Conservation (phyloP, 2,888 invertebrate genomes). For the Callinectes sapidus region DNA sequence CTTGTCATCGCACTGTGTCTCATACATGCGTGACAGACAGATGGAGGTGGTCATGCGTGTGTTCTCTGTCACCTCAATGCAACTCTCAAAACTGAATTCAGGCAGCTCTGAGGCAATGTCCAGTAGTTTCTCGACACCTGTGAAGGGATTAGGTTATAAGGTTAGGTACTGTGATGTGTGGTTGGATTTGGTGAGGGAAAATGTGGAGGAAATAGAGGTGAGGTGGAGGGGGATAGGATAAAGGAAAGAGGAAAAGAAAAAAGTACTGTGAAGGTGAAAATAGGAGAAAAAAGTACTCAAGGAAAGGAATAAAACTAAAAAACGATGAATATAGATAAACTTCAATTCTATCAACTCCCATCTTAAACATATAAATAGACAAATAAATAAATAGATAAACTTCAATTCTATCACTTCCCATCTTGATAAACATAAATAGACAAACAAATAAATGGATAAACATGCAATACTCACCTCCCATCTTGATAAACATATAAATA, state of each 20-base stretch:
- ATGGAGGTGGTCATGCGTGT: slow-evolving; percentile 94
- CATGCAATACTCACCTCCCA: slow-evolving; percentile 76
- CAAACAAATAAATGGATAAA: background rate
- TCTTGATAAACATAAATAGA: background rate
- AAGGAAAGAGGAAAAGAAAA: too few relatives aligned
- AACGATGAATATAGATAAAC: too few relatives aligned
- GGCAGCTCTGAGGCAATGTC: slow-evolving; percentile 95
- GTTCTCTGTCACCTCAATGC: slow-evolving; percentile 91
- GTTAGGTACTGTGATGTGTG: too few relatives aligned
- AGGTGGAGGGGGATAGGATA: background rate
- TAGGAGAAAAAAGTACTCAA: too few relatives aligned
- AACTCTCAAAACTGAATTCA: slow-evolving; percentile 93
- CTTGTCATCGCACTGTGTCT: slow-evolving; percentile 96
- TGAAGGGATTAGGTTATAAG: background rate
- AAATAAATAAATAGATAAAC: background rate
- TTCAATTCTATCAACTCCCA: too few relatives aligned
- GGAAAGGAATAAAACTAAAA: too few relatives aligned
- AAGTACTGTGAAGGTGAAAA: too few relatives aligned
- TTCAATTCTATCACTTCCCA: too few relatives aligned
- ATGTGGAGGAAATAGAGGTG: too few relatives aligned
- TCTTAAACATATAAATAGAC: background rate
- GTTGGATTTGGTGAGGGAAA: too few relatives aligned
- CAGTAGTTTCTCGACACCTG: slow-evolving; percentile 82
- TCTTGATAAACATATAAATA: slow-evolving; percentile 77
- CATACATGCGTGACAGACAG: slow-evolving; percentile 91